Percentiles rank a stretch among this genome's conserved stretches.
These are phyloP conservation scores for Diplodus puntazzo DNA, from an alignment of 2,797 vertebrate genomes.

Conservation along the genomic window DNA sequence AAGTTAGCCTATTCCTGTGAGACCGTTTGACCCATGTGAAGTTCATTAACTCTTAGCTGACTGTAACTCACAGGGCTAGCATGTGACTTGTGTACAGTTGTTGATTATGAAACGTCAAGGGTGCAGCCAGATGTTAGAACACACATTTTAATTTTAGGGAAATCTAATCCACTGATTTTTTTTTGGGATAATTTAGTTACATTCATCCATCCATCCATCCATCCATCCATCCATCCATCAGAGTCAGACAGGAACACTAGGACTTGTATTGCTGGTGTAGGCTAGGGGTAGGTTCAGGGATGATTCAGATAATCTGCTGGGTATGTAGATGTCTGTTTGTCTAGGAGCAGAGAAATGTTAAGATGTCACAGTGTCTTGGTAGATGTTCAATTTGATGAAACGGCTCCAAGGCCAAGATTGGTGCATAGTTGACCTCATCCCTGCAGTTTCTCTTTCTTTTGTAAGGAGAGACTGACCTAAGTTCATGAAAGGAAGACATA, in stretches of 20 bases:
- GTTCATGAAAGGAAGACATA: not conserved
- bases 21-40: slow-evolving; percentile 35
- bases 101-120: slow-evolving; percentile 1
- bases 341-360: no score
- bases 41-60: slow-evolving; percentile 47
- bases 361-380: not conserved
- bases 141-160: not conserved
- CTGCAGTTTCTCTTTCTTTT: not conserved
- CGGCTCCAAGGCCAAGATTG: not conserved
- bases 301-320: not conserved
- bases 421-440: not conserved
- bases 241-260: not conserved
- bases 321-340: not conserved
- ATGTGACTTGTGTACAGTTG: slow-evolving; percentile 64
- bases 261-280: not conserved
- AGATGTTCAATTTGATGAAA: not conserved
- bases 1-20: not conserved
- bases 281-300: not conserved
- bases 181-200: no score
- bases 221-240: no score
- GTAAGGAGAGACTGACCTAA: not conserved
- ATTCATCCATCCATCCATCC: not conserved
- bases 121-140: slow-evolving; percentile 1
- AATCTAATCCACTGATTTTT: not conserved
- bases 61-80: slow-evolving; percentile 69